Conservation (phyloP, 2,888 invertebrate species). For the Myopa tessellatipennis region DNA sequence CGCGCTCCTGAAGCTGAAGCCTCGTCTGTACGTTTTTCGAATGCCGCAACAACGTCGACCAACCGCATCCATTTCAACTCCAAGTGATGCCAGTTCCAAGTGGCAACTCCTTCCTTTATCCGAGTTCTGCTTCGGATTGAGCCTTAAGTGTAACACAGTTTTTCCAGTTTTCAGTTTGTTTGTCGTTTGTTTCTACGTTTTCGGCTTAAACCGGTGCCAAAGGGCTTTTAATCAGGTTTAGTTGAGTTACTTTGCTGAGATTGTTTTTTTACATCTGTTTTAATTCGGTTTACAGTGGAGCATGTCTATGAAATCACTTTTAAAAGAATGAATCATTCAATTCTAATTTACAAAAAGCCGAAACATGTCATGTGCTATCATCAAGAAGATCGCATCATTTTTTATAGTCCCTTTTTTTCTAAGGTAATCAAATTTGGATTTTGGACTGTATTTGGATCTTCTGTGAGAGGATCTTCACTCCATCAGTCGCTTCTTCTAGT, state of each 20-base stretch:
- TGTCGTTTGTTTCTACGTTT: not conserved
- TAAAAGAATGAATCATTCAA: too few relatives aligned
- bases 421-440: too few relatives aligned
- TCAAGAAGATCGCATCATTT: too few relatives aligned
- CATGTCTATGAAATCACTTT: too few relatives aligned
- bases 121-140: conserved; percentile 46
- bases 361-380: too few relatives aligned
- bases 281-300: too few relatives aligned
- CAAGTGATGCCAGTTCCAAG: not conserved
- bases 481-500: too few relatives aligned
- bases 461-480: too few relatives aligned
- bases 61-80: not conserved
- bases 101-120: not conserved
- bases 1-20: conserved; percentile 21
- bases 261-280: too few relatives aligned
- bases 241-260: not conserved
- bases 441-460: too few relatives aligned
- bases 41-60: not conserved
- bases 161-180: conserved; percentile 9
- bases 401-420: too few relatives aligned
- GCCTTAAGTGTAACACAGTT: conserved; percentile 41
- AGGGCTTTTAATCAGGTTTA: conserved; percentile 15
- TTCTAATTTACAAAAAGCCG: too few relatives aligned
- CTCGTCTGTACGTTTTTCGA: conserved; percentile 33
- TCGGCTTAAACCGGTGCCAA: conserved; percentile 4